Evolutionary conservation across 2,113 vertebrate species (phyloP).

Genomic region (Heterochromis multidens): DNA sequence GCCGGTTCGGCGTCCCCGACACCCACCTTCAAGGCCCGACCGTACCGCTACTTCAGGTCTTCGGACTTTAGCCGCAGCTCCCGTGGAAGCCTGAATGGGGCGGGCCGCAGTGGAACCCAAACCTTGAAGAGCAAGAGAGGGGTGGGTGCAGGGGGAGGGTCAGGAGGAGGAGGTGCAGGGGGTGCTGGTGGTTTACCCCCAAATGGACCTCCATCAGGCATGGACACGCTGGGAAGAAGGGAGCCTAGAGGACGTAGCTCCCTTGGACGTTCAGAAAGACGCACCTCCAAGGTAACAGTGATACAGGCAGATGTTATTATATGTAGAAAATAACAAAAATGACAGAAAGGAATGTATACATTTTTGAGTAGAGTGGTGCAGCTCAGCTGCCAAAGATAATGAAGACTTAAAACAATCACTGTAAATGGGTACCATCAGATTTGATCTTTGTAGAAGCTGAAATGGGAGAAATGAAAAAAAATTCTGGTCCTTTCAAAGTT

Average conservation of each 20-base stretch:
- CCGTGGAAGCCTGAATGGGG: constrained; percentile 90
- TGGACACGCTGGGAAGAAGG: constrained; percentile 79
- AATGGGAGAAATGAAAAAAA: not conserved
- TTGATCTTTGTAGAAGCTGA: not conserved
- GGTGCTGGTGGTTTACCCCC: constrained; percentile 21
- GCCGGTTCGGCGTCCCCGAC: constrained; percentile 95
- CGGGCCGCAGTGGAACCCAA: constrained; percentile 80
- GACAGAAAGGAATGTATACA: not conserved
- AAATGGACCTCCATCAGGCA: constrained; percentile 58
- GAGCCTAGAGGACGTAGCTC: constrained; percentile 88
- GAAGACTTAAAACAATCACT: not conserved
- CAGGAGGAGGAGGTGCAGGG: constrained; percentile 10
- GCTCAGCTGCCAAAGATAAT: not conserved
- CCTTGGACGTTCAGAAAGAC: constrained; percentile 86
- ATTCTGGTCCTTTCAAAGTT: not conserved
- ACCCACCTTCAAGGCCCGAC: constrained; percentile 93
- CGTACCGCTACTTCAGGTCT: constrained; percentile 89
- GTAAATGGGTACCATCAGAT: not conserved
- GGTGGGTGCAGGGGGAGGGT: constrained; percentile 37
- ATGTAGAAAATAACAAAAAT: not conserved
- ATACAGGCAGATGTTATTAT: not conserved
- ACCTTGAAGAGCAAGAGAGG: constrained; percentile 87
- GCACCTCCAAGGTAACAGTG: constrained; percentile 83
- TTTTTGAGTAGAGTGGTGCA: not conserved
- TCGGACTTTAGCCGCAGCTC: constrained; percentile 97